phyloP scores from a whole-genome alignment of 2,888 invertebrate species.

The Hoplodrina blanda region DNA sequence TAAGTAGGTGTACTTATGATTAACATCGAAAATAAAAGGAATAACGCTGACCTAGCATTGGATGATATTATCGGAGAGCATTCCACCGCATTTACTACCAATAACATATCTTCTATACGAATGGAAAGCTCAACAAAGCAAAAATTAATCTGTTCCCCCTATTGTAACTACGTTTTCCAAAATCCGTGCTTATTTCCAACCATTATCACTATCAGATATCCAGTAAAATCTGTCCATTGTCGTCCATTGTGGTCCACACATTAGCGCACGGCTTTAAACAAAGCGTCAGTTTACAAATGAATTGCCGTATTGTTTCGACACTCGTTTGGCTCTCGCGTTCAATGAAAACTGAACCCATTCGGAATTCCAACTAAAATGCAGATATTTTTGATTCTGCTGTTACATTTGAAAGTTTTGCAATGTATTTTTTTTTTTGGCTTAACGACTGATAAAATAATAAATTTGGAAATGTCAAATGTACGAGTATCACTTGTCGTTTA shows the following conservation, averaged over 20 bases:
- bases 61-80: neutral
- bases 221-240: conserved; percentile 53
- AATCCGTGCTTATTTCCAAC: conserved; percentile 33
- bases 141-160: conserved; percentile 34
- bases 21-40: neutral
- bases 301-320: conserved; percentile 60
- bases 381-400: conserved; percentile 46
- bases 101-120: conserved; percentile 15
- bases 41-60: conserved; percentile 3
- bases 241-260: conserved; percentile 36
- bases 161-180: conserved; percentile 26
- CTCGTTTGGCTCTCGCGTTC: conserved; percentile 22
- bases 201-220: conserved; percentile 50
- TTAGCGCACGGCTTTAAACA: conserved; percentile 56
- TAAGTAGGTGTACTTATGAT: conserved; percentile 9
- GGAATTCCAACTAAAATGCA: conserved; percentile 47
- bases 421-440: conserved; percentile 37
- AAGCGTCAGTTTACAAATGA: conserved; percentile 61
- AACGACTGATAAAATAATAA: conserved; percentile 22
- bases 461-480: conserved; percentile 29
- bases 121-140: conserved; percentile 41
- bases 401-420: conserved; percentile 36
- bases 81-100: conserved; percentile 17
- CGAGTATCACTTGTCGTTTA: neutral
- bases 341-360: conserved; percentile 27